phyloP scores from a whole-genome alignment of 2,888 invertebrate genomes.

The Dryadula phaetusa region DNA sequence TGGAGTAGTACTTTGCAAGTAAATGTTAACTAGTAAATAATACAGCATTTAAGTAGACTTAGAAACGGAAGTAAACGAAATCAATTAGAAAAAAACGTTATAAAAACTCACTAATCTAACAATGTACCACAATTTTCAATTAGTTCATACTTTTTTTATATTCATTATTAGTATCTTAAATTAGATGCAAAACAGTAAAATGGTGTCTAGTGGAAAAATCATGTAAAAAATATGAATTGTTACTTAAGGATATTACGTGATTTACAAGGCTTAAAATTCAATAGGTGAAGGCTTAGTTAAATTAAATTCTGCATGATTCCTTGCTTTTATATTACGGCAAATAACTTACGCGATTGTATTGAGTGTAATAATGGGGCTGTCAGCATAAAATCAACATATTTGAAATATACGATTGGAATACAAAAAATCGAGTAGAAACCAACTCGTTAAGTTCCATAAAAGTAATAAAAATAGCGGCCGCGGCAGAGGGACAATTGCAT shows the following conservation, averaged over 20 bases:
- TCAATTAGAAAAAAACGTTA: conserved; percentile 4
- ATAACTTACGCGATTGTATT: not conserved
- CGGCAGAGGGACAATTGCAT: conserved; percentile 40
- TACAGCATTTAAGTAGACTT: conserved; percentile 5
- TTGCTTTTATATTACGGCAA: too few species aligned
- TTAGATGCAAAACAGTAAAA: too few species aligned
- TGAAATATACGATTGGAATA: conserved; percentile 6
- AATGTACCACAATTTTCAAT: not conserved
- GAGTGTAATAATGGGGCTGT: not conserved
- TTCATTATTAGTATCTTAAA: too few species aligned
- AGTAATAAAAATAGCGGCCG: conserved; percentile 40
- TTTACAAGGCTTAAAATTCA: too few species aligned
- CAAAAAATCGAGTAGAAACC: conserved; percentile 29
- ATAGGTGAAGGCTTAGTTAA: too few species aligned
- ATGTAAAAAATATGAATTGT: too few species aligned
- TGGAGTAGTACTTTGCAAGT: conserved; percentile 19
- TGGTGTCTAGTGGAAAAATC: too few species aligned
- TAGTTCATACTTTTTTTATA: not conserved
- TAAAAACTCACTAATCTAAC: not conserved
- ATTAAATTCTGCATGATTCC: too few species aligned
- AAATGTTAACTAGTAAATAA: conserved; percentile 29
- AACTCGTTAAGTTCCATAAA: conserved; percentile 39
- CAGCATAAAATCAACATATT: conserved; percentile 7
- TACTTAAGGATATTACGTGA: too few species aligned
- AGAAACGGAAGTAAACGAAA: conserved; percentile 11